Evolutionary conservation across 2,888 invertebrate species (phyloP), one percentile per base, ranked within the genome.

Genomic region (Blomia tropicalis): DNA sequence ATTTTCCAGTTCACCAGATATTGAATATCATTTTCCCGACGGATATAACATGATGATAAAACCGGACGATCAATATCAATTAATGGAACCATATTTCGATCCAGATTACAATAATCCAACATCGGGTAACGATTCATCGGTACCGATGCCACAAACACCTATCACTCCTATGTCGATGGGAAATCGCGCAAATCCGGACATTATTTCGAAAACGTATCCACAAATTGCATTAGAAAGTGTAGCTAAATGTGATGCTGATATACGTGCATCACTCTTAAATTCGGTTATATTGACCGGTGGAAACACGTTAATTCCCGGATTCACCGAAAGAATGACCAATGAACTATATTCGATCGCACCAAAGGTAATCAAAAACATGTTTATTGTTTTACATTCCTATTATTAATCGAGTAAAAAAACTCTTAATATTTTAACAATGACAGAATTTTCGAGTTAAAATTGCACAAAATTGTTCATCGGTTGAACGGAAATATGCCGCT

Each of bases 21-120:
- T 84, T 5, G 89, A 90, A 73, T 93, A 95, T 74, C 95, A 96
- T 77, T 95, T 98, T 77, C 96, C 98, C 0, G 89, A 88, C 68
- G 98, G 98, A 0, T 96, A 88, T 75, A 91, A 92, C 74, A 87
- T 88, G 65, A 96, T 98, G 74, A 95, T 95, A 75, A 14, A 27
- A 19, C 85, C 88, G n/a, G 82, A 83, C 0, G 96, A 98, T 75
- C 77, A 96, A 68, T 93, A 93, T 74, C 84, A 86, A 71, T 81
- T 96, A 65, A 84, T 93, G 0, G 98, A 98, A 76, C 88, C 88
- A 56, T 77, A 99, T 31, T 98, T 98, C 75, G 95, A 99, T 23
- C 11, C 31, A 2, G 32, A 56, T 11, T 32, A 29, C 22, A 56
- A 27, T 19, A 17, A 14, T 5, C 17, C 11, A 36, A 23, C 25